Percentiles rank a stretch among this genome's conserved stretches.
These are phyloP conservation scores for Idaea biselata DNA, from an alignment of 2,888 invertebrate species.

Conservation along the genomic window DNA sequence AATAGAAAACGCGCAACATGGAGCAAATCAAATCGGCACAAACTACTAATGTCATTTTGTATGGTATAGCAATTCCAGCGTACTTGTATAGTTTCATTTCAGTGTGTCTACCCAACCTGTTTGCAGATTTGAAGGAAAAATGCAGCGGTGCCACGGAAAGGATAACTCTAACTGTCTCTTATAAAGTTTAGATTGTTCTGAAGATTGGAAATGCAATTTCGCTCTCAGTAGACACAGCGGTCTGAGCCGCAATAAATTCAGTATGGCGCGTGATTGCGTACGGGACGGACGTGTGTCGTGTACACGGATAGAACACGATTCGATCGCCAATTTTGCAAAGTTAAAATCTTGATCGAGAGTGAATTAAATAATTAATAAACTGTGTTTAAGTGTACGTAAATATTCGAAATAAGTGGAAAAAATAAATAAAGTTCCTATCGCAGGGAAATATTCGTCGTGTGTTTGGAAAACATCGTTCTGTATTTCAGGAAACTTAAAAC, in stretches of 20 bases:
- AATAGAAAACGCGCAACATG: too few species aligned
- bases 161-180: constrained; percentile 41
- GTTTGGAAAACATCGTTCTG: constrained; percentile 45
- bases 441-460: constrained; percentile 36
- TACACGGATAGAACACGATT: constrained; percentile 33
- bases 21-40: too few species aligned
- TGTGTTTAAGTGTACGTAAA: constrained; percentile 32
- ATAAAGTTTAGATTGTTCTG: constrained; percentile 47
- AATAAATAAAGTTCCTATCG: constrained; percentile 26
- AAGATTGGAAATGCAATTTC: constrained; percentile 67
- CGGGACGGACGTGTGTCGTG: constrained; percentile 46
- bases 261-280: constrained; percentile 68
- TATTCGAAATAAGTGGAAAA: constrained; percentile 40
- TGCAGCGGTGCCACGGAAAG: constrained; percentile 39
- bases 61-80: too few species aligned
- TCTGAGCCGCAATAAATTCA: constrained; percentile 62
- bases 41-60: too few species aligned
- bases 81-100: too few species aligned
- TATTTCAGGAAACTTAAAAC: constrained; percentile 9
- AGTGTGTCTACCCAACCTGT: constrained; percentile 58
- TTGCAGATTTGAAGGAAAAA: constrained; percentile 48
- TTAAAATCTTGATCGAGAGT: constrained; percentile 39
- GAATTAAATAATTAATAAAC: constrained; percentile 25
- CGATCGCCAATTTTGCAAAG: constrained; percentile 50
- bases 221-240: constrained; percentile 63